Conservation (phyloP, 2,113 vertebrate genomes). For the Rhinolophus sinicus region DNA sequence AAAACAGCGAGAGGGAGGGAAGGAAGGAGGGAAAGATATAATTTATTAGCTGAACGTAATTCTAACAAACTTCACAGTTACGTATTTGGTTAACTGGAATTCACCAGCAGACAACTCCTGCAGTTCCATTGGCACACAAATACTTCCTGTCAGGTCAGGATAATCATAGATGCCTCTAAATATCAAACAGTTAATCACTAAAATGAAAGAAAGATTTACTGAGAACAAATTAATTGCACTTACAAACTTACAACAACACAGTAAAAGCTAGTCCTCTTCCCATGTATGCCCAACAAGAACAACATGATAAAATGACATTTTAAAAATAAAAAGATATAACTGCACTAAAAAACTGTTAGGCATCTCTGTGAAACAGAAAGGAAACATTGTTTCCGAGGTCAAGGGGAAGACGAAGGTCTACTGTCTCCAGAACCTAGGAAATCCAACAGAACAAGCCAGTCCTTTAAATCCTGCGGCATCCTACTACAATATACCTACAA, state of each 20-base stretch:
- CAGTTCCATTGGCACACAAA: not conserved
- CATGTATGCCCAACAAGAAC: not conserved
- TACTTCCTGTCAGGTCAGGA: not conserved
- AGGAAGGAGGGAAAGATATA: not conserved
- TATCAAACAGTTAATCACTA: not conserved
- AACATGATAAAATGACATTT: not conserved
- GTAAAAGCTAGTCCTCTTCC: not conserved
- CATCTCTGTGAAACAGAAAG: not conserved
- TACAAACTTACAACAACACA: not conserved
- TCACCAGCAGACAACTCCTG: not conserved
- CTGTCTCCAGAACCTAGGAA: not conserved
- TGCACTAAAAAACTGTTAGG: not conserved
- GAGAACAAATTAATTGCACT: not conserved
- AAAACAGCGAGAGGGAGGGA: not conserved
- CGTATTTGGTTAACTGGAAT: not conserved
- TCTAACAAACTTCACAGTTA: not conserved
- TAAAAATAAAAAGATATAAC: not conserved
- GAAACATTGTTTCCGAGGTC: not conserved
- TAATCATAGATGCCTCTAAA: not conserved
- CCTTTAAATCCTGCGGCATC: no score
- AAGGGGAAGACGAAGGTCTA: not conserved
- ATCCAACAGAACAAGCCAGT: not conserved
- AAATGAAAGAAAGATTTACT: slow-evolving; percentile 14
- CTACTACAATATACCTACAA: not conserved
- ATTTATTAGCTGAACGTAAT: not conserved